phyloP scores from a whole-genome alignment of 2,113 vertebrate genomes.

The Protobothrops mucrosquamatus region DNA sequence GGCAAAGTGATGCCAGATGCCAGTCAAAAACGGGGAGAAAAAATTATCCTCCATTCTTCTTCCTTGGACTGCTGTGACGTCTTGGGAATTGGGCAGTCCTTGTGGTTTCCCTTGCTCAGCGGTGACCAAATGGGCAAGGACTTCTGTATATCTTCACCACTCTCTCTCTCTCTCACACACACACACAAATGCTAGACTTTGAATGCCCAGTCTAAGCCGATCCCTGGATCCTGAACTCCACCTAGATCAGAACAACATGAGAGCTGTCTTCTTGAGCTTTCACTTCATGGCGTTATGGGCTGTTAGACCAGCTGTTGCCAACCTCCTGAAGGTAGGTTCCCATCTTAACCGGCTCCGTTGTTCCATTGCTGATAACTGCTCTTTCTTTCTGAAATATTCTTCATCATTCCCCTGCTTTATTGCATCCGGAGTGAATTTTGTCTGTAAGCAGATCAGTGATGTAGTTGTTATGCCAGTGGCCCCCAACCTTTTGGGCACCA shows the following conservation, averaged over 20 bases:
- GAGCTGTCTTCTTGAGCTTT: background rate
- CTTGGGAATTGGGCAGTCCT: slow-evolving; percentile 1
- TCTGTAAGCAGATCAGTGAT: background rate
- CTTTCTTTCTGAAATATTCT: background rate
- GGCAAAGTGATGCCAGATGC: background rate
- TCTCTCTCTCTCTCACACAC: background rate
- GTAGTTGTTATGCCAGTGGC: too few species aligned
- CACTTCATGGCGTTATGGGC: background rate
- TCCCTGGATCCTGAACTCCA: background rate
- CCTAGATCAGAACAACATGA: background rate
- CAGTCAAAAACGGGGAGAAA: background rate
- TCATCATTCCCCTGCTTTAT: background rate
- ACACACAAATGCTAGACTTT: background rate
- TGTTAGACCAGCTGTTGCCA: background rate
- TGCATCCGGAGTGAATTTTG: background rate
- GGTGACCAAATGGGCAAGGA: slow-evolving; percentile 9
- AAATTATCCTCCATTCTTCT: background rate
- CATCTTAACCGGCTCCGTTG: background rate
- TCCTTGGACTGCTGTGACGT: background rate
- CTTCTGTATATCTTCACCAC: background rate
- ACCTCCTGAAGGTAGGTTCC: slow-evolving; percentile 2
- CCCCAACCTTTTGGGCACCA: too few species aligned
- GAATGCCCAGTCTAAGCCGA: background rate
- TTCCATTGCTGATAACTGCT: background rate
- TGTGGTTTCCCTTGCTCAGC: background rate